Percentiles rank a stretch among this genome's conserved stretches.
phyloP scores from a whole-genome alignment of 2,113 vertebrate species.

The Epinephelus cyanopodus region DNA sequence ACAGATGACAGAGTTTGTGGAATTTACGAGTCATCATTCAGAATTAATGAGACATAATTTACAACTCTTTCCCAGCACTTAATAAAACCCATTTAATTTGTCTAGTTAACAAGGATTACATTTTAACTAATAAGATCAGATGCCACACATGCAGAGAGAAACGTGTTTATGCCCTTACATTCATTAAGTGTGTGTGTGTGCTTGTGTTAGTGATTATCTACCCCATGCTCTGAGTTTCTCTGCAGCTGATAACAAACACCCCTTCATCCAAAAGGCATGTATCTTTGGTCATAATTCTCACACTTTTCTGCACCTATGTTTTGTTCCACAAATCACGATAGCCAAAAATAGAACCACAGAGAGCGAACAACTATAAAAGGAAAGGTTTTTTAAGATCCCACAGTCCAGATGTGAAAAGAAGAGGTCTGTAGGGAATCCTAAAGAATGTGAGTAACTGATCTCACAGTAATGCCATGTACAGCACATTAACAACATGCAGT shows the following conservation, averaged over 20 bases:
- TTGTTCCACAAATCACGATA: constrained; percentile 49
- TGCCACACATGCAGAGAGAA: constrained; percentile 35
- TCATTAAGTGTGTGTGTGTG: not conserved
- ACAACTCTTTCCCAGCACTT: constrained; percentile 17
- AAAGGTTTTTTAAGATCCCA: constrained; percentile 61
- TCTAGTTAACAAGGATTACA: constrained; percentile 33
- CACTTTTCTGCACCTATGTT: constrained; percentile 66
- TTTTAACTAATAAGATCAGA: constrained; percentile 17
- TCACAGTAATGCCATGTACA: constrained; percentile 70
- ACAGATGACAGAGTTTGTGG: constrained; percentile 36
- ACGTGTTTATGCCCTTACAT: not conserved
- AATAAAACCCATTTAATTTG: constrained; percentile 35
- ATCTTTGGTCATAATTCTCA: constrained; percentile 69
- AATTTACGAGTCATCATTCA: constrained; percentile 55
- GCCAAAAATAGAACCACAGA: constrained; percentile 71
- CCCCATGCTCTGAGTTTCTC: constrained; percentile 26
- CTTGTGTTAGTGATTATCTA: constrained; percentile 4
- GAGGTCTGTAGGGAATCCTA: constrained; percentile 72
- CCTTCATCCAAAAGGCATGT: constrained; percentile 66
- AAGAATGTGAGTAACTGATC: constrained; percentile 72
- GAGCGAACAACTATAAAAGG: constrained; percentile 79
- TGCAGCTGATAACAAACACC: constrained; percentile 49
- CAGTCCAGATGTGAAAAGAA: constrained; percentile 71
- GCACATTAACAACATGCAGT: constrained; percentile 60
- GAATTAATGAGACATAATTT: constrained; percentile 18